Evolutionary conservation across 2,113 vertebrate genomes (phyloP).

Genomic region (Anhinga rufa): DNA sequence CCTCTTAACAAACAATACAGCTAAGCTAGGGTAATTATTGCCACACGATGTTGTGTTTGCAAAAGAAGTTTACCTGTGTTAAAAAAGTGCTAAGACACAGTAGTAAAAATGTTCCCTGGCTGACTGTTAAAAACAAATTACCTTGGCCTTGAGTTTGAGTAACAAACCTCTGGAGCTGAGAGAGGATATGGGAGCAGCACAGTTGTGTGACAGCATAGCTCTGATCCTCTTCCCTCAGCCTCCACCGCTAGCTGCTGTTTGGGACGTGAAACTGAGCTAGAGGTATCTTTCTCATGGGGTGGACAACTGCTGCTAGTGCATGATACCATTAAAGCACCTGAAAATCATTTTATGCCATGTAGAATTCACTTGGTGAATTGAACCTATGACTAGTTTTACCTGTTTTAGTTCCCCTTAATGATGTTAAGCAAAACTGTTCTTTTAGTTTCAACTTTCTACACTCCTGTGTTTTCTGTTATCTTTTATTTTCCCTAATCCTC

Average conservation of each 20-base stretch:
- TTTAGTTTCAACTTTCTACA: neutral
- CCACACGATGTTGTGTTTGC: accelerated
- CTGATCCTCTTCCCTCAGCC: neutral
- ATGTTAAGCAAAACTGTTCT: neutral
- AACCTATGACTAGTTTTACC: neutral
- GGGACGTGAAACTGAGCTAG: neutral
- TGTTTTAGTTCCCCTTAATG: neutral
- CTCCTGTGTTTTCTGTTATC: neutral
- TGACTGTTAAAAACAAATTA: neutral
- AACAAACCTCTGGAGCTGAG: neutral
- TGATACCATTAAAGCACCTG: neutral
- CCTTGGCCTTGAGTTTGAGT: neutral
- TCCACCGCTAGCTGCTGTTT: neutral
- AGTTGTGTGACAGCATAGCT: neutral
- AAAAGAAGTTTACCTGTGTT: neutral
- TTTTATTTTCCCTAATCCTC: accelerated
- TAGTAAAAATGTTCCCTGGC: accelerated
- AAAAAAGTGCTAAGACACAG: neutral
- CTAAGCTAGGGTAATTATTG: neutral
- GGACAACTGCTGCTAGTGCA: neutral
- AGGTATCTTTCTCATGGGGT: neutral
- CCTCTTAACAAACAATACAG: neutral
- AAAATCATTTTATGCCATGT: neutral
- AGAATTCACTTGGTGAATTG: neutral
- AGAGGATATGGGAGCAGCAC: neutral